Base-by-base conservation (phyloP, 1,140 invertebrate genomes). In the Philopotamus ludificatus region DNA sequence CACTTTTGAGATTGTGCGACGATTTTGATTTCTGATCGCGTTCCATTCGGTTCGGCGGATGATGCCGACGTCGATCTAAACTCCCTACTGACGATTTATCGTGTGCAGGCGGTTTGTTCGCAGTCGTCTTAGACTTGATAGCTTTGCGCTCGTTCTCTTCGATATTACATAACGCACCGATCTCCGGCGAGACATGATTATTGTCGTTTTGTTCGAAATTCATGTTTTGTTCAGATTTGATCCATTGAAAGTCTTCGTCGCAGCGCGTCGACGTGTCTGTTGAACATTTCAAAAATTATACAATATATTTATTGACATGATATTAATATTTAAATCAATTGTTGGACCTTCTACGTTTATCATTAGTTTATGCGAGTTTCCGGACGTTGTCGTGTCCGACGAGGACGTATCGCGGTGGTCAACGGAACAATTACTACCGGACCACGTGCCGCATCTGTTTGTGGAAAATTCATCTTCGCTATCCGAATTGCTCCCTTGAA, bases 241-340 rank as follows among this genome's bases (percentile, higher is more conserved):
- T 81, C 84, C 84, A 86, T 76, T 80, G 82, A 69, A 86, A 86
- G 72, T 84, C 82, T 69, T 80, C 77, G 70, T 84, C 81, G 70
- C 84, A 82, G 51, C 80, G 74, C 12, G 81, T 83, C 16, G 83
- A 81, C 65, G 75, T 75, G 71, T 81, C 78, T 42, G 63, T 42
- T 20, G 10, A 67, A 66, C 47, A 34, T 34, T 34, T 34, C 4
- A 34, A 34, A 34, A 34, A 34, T 34, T 34, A n/a, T n/a, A n/a
- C 28, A 34, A 34, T 12, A 34, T 34, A 34, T 4, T 34, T 34
- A 34, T 34, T 7, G 28, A 34, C 28, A 34, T 7, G 12, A 34
- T 34, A 34, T 34, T 7, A 7, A 34, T 34, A 34, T 34, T 4
- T 34, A 12, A 34, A 12, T 34, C 12, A 7, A 34, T n/a, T n/a